Evolutionary conservation across 92 coral and sea anemone species (phyloP).

Genomic region (Meandrina meandrites): DNA sequence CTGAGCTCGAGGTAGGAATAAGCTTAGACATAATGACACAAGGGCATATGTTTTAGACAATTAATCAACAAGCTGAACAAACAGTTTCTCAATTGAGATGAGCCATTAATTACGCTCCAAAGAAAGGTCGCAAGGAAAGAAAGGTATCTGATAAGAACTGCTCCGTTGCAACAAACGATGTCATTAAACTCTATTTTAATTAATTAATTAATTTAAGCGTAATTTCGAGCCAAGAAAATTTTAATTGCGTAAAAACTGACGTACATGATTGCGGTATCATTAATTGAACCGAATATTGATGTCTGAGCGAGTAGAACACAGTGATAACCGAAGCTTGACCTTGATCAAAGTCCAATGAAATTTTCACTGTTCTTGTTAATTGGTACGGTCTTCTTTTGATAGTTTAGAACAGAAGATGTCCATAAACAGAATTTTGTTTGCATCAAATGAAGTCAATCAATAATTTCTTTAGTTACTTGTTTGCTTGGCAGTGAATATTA

Average conservation of each 20-base stretch:
- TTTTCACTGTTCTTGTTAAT: too few species aligned
- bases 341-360: neutral
- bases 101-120: neutral
- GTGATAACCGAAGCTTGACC: constrained; percentile 2
- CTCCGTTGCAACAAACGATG: neutral
- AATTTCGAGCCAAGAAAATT: neutral
- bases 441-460: neutral
- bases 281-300: too few species aligned
- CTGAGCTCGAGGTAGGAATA: constrained; percentile 16
- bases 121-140: neutral
- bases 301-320: neutral
- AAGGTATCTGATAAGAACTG: neutral
- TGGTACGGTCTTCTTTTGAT: neutral
- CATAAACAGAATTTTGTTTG: neutral
- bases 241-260: neutral
- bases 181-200: neutral
- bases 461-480: neutral
- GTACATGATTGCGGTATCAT: neutral
- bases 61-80: constrained; percentile 18
- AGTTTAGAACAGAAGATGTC: neutral
- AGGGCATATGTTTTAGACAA: neutral
- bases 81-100: neutral
- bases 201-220: neutral
- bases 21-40: neutral
- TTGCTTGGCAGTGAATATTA: neutral